These are phyloP conservation scores for Sinodicranocentrus sp. DNA, from an alignment of 2,888 invertebrate genomes.

Conservation along the genomic window DNA sequence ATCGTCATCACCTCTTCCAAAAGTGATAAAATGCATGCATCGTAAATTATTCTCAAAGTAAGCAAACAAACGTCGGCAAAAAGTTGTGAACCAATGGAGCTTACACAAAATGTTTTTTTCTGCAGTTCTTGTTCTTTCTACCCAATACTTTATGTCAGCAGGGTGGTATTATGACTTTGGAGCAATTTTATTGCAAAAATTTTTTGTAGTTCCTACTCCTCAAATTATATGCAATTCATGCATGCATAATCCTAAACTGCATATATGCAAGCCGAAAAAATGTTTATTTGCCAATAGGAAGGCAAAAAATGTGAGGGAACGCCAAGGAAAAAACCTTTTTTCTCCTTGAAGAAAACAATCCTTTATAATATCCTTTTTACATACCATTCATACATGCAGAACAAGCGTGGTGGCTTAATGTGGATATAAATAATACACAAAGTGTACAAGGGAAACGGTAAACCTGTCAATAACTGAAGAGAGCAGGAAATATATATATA, in stretches of 20 bases:
- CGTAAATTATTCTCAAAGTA: slow-evolving; percentile 53
- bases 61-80: slow-evolving; percentile 59
- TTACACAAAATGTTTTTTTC: too few relatives aligned
- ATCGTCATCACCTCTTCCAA: slow-evolving; percentile 22
- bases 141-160: too few relatives aligned
- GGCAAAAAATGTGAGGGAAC: neutral
- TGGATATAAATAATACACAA: too few relatives aligned
- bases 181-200: slow-evolving; percentile 37
- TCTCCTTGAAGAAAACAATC: neutral
- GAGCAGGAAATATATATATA: too few relatives aligned
- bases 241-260: slow-evolving; percentile 7
- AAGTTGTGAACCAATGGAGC: too few relatives aligned
- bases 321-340: neutral
- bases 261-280: neutral
- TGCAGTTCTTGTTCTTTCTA: too few relatives aligned
- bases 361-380: too few relatives aligned
- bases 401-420: too few relatives aligned
- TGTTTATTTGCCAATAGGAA: too few relatives aligned
- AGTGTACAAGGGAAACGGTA: too few relatives aligned
- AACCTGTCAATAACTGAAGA: too few relatives aligned
- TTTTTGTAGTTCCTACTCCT: slow-evolving; percentile 59
- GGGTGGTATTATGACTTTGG: slow-evolving; percentile 52
- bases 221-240: slow-evolving; percentile 1
- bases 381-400: too few relatives aligned
- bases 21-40: slow-evolving; percentile 53